These are phyloP conservation scores for Conomelus anceps DNA, from an alignment of 2,888 invertebrate species.

Conservation along the genomic window DNA sequence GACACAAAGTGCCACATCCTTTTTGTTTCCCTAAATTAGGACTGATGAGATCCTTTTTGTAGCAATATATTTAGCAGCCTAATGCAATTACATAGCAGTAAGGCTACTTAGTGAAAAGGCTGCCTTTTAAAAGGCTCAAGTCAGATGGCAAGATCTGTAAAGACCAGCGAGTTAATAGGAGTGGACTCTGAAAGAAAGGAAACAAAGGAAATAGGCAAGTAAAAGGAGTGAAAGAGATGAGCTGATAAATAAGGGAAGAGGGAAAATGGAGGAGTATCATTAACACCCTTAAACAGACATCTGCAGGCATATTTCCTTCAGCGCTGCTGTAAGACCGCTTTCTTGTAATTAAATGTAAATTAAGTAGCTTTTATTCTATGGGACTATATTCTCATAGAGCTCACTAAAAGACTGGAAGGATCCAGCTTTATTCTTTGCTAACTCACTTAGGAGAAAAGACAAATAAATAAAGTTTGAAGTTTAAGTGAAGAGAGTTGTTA, in stretches of 20 bases:
- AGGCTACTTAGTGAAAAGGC: neutral
- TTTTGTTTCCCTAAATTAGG: neutral
- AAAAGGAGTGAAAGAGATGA: neutral
- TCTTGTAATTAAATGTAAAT: neutral
- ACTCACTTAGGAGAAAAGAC: neutral
- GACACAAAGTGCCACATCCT: too few species aligned
- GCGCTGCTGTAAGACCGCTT: neutral
- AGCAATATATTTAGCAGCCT: neutral
- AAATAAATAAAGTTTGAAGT: neutral
- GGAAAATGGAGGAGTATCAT: neutral
- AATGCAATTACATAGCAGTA: neutral
- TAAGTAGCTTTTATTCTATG: too few species aligned
- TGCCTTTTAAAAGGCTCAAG: neutral
- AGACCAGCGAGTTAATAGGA: too few species aligned
- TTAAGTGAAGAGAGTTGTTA: too few species aligned
- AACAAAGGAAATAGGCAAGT: neutral
- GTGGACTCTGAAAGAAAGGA: too few species aligned
- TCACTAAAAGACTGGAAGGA: neutral
- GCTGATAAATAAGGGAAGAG: neutral
- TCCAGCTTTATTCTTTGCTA: neutral
- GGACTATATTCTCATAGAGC: too few species aligned
- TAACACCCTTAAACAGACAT: neutral
- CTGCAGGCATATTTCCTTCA: neutral
- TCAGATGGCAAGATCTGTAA: too few species aligned
- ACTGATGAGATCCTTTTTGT: neutral